Evolutionary conservation across 2,888 invertebrate genomes (phyloP).

Genomic region (Gibbula magus): DNA sequence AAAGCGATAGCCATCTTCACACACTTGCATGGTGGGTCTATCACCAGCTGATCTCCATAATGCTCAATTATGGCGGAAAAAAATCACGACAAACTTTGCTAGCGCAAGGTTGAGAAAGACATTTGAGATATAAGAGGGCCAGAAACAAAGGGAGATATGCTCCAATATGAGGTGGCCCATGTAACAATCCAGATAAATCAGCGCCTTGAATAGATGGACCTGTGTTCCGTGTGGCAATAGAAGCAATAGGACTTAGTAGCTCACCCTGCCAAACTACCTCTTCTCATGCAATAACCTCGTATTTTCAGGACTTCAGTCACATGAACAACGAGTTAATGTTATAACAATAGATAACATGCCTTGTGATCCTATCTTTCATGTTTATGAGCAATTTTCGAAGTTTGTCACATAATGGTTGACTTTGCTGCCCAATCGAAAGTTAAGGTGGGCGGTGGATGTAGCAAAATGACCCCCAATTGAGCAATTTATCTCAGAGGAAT

Average conservation of each 20-base stretch:
- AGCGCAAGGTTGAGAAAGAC: constrained; percentile 22
- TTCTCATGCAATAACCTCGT: neutral
- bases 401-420: neutral
- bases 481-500: no score
- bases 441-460: constrained; percentile 8
- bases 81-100: neutral
- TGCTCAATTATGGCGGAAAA: neutral
- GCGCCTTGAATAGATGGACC: neutral
- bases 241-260: neutral
- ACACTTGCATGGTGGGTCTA: neutral
- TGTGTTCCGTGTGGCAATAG: constrained; percentile 3
- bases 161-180: neutral
- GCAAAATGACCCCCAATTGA: neutral
- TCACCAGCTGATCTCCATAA: constrained; percentile 4
- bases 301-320: neutral
- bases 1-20: neutral
- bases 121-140: constrained; percentile 1
- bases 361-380: constrained; percentile 18
- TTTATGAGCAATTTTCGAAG: constrained; percentile 13
- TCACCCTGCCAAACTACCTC: neutral
- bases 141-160: constrained; percentile 1
- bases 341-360: constrained; percentile 19
- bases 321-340: neutral
- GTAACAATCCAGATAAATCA: constrained; percentile 5
- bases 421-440: neutral